Evolutionary conservation across 2,797 vertebrate genomes (phyloP).

Genomic region (Cryptoprocta ferox): DNA sequence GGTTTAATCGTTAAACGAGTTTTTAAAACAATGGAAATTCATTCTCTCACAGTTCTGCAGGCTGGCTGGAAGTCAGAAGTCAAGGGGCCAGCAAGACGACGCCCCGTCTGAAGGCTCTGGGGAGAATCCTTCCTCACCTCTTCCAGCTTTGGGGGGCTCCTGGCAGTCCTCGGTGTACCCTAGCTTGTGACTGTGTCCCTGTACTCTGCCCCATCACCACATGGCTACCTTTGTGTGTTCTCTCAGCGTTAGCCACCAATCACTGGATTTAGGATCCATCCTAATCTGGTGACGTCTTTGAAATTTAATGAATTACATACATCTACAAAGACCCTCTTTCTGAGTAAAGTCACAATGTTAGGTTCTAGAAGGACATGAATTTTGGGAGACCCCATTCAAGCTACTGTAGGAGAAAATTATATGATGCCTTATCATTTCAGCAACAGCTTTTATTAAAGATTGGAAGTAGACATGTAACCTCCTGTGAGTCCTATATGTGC

Average conservation of each 20-base stretch:
- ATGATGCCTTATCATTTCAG: neutral
- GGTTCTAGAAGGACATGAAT: neutral
- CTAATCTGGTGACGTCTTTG: neutral
- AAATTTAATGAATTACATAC: neutral
- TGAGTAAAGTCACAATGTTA: neutral
- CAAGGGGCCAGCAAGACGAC: accelerated
- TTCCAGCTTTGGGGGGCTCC: neutral
- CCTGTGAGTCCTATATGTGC: accelerated
- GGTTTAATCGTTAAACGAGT: neutral
- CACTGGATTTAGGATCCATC: neutral
- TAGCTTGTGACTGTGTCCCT: neutral
- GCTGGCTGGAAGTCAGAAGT: neutral
- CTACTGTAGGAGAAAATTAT: neutral
- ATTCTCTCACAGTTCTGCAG: neutral
- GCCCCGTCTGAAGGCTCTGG: neutral
- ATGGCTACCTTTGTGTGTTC: neutral
- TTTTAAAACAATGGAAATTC: neutral
- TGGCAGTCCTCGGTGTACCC: neutral
- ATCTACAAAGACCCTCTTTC: neutral
- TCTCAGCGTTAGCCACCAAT: neutral
- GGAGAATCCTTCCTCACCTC: accelerated
- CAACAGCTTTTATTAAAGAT: neutral
- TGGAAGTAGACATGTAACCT: neutral
- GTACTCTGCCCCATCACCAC: too few species aligned
- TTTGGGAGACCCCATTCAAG: neutral